These are phyloP conservation scores for Steatocranus sp. DNA, from an alignment of 2,797 vertebrate species.

Conservation along the genomic window DNA sequence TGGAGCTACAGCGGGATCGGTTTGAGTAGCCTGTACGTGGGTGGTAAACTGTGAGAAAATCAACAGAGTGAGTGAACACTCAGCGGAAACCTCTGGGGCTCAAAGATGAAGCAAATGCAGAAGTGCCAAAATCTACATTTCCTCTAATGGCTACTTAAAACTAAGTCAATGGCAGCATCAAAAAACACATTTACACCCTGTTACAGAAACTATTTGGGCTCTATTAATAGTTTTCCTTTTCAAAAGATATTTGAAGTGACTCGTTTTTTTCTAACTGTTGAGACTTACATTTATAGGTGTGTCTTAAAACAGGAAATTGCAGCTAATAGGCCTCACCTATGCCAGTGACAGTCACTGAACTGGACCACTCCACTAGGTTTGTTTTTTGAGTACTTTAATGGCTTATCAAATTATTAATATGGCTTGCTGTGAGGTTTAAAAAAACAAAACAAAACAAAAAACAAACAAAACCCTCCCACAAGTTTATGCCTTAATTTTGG, in stretches of 20 bases:
- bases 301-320: neutral
- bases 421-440: neutral
- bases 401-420: neutral
- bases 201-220: neutral
- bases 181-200: neutral
- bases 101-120: neutral
- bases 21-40: slow-evolving; percentile 90
- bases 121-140: neutral
- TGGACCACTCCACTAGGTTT: neutral
- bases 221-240: neutral
- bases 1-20: slow-evolving; percentile 84
- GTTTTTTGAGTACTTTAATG: neutral
- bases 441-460: rapidly evolving
- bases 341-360: neutral
- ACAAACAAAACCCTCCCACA: neutral
- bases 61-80: neutral
- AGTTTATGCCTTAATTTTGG: neutral
- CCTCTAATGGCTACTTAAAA: neutral
- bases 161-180: neutral
- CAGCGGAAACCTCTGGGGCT: neutral
- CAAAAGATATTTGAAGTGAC: neutral
- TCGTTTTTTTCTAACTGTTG: neutral
- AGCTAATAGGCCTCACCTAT: neutral
- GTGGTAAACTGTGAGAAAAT: slow-evolving; percentile 81
- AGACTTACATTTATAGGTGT: neutral